These are phyloP conservation scores for Cosmopolites sordidus DNA, from an alignment of 2,888 invertebrate species.

Conservation along the genomic window DNA sequence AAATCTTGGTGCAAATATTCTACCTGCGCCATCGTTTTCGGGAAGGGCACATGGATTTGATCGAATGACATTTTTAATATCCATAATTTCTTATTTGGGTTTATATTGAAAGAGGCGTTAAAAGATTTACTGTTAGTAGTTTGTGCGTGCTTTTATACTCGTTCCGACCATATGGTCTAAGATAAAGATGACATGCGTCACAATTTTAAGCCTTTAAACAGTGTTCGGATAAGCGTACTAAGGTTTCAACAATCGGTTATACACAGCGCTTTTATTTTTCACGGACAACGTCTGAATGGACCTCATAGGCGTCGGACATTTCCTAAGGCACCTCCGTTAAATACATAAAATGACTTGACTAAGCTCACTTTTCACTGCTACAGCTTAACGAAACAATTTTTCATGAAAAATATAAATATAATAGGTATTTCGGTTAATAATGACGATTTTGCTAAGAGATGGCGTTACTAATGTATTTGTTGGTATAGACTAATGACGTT, in stretches of 20 bases:
- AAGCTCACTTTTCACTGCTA: too few species aligned
- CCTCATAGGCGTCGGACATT: too few species aligned
- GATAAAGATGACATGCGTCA: background rate
- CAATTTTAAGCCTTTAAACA: slow-evolving; percentile 1
- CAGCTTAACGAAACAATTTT: too few species aligned
- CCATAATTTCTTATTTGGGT: slow-evolving; percentile 8
- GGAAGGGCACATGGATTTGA: slow-evolving; percentile 20
- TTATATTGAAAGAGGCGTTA: slow-evolving; percentile 4
- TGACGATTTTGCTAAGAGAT: too few species aligned
- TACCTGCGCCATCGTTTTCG: slow-evolving; percentile 20
- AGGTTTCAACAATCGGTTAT: background rate
- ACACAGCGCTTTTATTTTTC: background rate
- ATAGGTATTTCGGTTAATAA: too few species aligned
- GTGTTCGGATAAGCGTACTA: background rate
- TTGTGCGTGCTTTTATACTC: background rate
- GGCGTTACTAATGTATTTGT: too few species aligned
- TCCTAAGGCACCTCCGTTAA: too few species aligned
- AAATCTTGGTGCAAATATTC: slow-evolving; percentile 25
- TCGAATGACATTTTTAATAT: slow-evolving; percentile 19
- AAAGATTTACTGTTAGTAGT: background rate
- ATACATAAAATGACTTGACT: too few species aligned
- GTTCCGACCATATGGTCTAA: background rate
- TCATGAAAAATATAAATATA: too few species aligned
- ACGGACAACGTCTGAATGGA: too few species aligned
- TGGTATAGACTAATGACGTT: too few species aligned